Evolutionary conservation across 2,888 invertebrate genomes (phyloP), one percentile per base, ranked within the genome.

Genomic region (Spodoptera littoralis): DNA sequence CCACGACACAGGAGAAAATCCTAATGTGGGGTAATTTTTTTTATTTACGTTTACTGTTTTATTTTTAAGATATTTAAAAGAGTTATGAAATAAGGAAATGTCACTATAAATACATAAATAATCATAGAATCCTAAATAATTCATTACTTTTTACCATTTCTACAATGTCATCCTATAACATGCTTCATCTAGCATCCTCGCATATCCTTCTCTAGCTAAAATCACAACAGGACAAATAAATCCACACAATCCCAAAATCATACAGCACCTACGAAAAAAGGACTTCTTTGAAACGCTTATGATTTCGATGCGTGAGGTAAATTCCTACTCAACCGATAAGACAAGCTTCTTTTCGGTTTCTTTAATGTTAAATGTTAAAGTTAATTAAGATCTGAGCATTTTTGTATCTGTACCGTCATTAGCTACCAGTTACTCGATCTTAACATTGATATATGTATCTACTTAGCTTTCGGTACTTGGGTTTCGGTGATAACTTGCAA

Each of bases 261-360:
- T 64, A 76, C 70, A 77, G 70, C 68, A 79, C 79, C 80, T 79
- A 68, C 54, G 2, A 4, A 36, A 36, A 36, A 60, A 72, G 75
- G 85, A 81, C 80, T 93, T 93, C 92, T 90, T 92, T 90, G 92
- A 92, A 93, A 92, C 93, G 93, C 90, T 93, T 92, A 92, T 93
- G 93, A 93, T 92, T 92, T 92, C 92, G 88, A 90, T 88, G 92
- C 90, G 93, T 90, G 92, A 92, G 91, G 91, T 91, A 88, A 89
- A 90, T 89, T 89, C 88, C 76, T 85, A 79, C 83, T 79, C 55
- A 27, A 50, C 54, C 62, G 84, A 82, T 85, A 84, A 73, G 79
- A 70, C 79, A 65, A 60, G 78, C 80, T 77, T 44, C 73, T 77
- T 74, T 74, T 76, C 80, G 74, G 71, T 71, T 73, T 75, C 80